A percentile compares a stretch with the other conserved stretches of the same genome.
These are phyloP conservation scores for Thymelicus sylvestris DNA, from an alignment of 2,888 invertebrate genomes.

Conservation along the genomic window DNA sequence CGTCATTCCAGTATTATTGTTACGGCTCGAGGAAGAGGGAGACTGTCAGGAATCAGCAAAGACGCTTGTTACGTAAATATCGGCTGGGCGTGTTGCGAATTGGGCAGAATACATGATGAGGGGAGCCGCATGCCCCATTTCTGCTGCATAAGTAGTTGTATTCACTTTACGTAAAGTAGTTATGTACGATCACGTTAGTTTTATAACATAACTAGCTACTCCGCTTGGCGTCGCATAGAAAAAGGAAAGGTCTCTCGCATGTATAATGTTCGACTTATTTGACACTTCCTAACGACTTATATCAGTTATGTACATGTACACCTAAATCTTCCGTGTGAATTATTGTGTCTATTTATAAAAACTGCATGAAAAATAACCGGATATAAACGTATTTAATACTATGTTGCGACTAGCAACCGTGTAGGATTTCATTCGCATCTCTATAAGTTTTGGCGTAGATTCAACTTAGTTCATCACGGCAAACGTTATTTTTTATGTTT, in stretches of 20 bases:
- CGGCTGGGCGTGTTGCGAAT: slow-evolving; percentile 80
- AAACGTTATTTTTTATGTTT: background rate
- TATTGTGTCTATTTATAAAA: background rate
- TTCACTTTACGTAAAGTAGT: slow-evolving; percentile 64
- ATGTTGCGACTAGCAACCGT: background rate
- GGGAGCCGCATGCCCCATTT: slow-evolving; percentile 70
- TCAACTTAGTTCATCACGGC: slow-evolving; percentile 3
- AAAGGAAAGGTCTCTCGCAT: background rate
- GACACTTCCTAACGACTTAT: no score
- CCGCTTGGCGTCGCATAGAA: background rate
- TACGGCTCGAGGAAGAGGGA: slow-evolving; percentile 55
- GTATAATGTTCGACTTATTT: no score
- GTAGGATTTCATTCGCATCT: background rate
- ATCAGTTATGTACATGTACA: no score
- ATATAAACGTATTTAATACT: no score
- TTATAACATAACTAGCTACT: slow-evolving; percentile 1
- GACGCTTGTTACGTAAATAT: slow-evolving; percentile 80
- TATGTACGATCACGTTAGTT: slow-evolving; percentile 39
- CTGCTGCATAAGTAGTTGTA: slow-evolving; percentile 69
- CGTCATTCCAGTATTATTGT: slow-evolving; percentile 34
- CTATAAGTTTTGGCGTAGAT: slow-evolving; percentile 3
- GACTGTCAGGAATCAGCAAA: slow-evolving; percentile 74
- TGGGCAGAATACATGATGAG: slow-evolving; percentile 81
- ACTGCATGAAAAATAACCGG: background rate
- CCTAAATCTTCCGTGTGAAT: background rate